These are phyloP conservation scores for Lepidonotus clava DNA, from an alignment of 2,888 invertebrate genomes.

Conservation along the genomic window DNA sequence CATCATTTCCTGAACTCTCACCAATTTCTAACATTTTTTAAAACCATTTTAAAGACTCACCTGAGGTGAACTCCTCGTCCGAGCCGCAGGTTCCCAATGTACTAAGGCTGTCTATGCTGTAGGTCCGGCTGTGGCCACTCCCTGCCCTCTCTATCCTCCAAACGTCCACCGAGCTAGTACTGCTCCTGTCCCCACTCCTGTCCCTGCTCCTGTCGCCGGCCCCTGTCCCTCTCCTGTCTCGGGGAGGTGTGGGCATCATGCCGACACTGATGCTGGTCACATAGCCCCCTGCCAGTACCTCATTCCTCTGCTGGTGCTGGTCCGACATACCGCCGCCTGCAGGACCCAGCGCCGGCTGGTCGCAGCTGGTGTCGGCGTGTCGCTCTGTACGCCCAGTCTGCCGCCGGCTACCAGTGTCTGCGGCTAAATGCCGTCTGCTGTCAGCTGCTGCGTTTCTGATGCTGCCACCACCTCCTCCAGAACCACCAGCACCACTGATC, in stretches of 20 bases:
- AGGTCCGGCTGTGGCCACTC: background rate
- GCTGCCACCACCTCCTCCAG: too few relatives aligned
- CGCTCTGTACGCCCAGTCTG: too few relatives aligned
- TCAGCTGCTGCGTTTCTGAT: too few relatives aligned
- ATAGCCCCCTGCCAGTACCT: background rate
- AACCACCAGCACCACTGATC: too few relatives aligned
- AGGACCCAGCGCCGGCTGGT: background rate
- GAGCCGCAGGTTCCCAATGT: constrained; percentile 19
- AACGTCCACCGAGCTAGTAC: constrained; percentile 34
- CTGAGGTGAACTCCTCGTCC: constrained; percentile 44
- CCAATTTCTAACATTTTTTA: background rate
- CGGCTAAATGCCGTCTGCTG: too few relatives aligned
- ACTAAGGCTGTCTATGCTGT: constrained; percentile 43
- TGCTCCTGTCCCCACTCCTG: constrained; percentile 42
- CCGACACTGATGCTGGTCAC: background rate
- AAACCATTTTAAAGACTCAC: background rate
- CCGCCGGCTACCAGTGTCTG: too few relatives aligned
- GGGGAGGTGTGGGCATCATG: constrained; percentile 6
- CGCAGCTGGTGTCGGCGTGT: too few relatives aligned
- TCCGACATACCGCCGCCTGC: background rate
- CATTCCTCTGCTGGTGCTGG: background rate
- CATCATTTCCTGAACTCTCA: background rate
- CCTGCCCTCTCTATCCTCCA: background rate
- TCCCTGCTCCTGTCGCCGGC: constrained; percentile 33
- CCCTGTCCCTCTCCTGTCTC: constrained; percentile 5